Evolutionary conservation across 2,113 vertebrate species (phyloP), one percentile per base, ranked within the genome.

Genomic region (Morone saxatilis): DNA sequence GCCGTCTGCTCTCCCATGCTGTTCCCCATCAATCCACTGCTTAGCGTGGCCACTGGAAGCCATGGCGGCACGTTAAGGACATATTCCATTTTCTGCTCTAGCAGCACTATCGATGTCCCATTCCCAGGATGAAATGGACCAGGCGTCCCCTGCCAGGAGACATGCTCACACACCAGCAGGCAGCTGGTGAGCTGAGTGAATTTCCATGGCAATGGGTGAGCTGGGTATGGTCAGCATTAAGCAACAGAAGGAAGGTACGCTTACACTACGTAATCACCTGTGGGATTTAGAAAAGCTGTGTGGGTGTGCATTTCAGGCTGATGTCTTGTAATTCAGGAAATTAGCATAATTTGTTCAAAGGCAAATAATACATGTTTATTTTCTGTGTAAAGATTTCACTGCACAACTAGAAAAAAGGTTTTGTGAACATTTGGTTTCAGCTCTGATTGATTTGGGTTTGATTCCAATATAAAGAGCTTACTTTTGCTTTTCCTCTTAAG

Each of bases 51-150:
- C 61, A 63, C 61, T 36, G 78, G 36, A 70, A 68, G 59, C 43
- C 78, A 74, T 6, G 41, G 25, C 36, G 45, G 77, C 66, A 66
- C 41, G 20, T 86, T 76, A 91, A 86, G 71, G 86, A 81, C 85
- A 75, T 63, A 61, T 90, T 86, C 83, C 85, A 90, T 88, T 90
- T 91, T 76, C 76, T 80, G 67, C 67, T 85, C 67, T 71, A 75
- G 80, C 83, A 45, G 78, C 78, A 47, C 69, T 71, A 67, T 71
- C 57, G 51, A 51, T 22, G 74, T 89, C 86, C 77, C 74, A 25
- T 80, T 88, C 82, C 57, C 77, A 9, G 68, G 70, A 25, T 50
- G 13, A 79, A 71, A 77, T 36, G 31, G 48, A 73, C 51, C 63
- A 19, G 65, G n/a, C 60, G 8, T 66, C 76, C 76, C 60, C 66